These are phyloP conservation scores for Chaitophorus viminalis DNA, from an alignment of 2,888 invertebrate species.

Conservation along the genomic window DNA sequence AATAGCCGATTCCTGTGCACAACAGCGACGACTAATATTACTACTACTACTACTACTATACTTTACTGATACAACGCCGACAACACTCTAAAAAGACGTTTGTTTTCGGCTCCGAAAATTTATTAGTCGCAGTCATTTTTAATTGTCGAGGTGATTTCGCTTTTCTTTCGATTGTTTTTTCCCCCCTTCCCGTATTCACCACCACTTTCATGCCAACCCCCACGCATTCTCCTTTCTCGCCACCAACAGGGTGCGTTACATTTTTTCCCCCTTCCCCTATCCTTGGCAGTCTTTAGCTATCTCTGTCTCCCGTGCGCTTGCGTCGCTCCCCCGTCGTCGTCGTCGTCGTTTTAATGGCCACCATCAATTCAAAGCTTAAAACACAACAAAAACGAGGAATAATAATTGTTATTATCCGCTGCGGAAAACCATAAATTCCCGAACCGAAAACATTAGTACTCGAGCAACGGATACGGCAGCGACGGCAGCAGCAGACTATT, in stretches of 20 bases:
- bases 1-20: constrained; percentile 12
- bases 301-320: too few species aligned
- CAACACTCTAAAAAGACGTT: constrained; percentile 38
- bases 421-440: constrained; percentile 57
- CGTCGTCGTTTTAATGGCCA: constrained; percentile 31
- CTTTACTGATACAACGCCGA: constrained; percentile 1
- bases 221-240: background rate
- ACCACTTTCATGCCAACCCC: background rate
- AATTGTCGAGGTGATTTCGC: constrained; percentile 54
- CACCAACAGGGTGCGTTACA: background rate
- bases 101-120: constrained; percentile 33
- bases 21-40: constrained; percentile 9
- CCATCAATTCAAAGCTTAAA: constrained; percentile 59
- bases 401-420: constrained; percentile 54
- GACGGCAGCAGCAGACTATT: background rate
- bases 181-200: background rate
- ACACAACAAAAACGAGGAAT: constrained; percentile 49
- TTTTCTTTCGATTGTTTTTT: constrained; percentile 52
- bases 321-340: background rate
- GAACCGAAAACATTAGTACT: constrained; percentile 46
- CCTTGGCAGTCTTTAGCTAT: background rate
- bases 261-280: background rate
- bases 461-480: background rate
- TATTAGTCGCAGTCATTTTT: constrained; percentile 53
- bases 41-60: background rate